Conservation (phyloP, 2,113 vertebrate species). For the Marmota flaviventris region DNA sequence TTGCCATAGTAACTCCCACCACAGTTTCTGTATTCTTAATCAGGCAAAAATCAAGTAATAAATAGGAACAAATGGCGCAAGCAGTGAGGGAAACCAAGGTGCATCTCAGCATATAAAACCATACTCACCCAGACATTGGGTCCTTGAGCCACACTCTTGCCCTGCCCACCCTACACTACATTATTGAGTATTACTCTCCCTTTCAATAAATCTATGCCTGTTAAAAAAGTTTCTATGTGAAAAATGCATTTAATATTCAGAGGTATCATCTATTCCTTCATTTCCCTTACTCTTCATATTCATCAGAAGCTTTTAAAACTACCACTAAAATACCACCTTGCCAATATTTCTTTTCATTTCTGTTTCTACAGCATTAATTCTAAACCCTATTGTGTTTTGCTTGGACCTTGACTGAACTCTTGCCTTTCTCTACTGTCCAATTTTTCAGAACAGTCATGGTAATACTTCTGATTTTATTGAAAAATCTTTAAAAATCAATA, state of each 20-base stretch:
- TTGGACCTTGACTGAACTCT: conserved; percentile 29
- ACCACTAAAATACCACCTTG: neutral
- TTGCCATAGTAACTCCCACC: no score
- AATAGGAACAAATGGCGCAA: no score
- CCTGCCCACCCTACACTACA: no score
- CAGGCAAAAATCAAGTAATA: no score
- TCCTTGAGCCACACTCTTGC: no score
- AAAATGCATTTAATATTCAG: conserved; percentile 32
- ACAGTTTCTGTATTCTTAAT: no score
- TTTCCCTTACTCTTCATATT: neutral
- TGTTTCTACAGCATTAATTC: neutral
- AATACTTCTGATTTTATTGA: conserved; percentile 54
- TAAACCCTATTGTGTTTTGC: neutral
- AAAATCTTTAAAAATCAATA: conserved; percentile 50
- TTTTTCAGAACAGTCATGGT: neutral
- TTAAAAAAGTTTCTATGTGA: neutral
- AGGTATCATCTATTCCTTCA: neutral
- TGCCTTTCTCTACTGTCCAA: neutral
- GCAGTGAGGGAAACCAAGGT: no score
- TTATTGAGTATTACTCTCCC: no score
- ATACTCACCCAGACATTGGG: no score
- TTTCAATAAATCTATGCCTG: no score
- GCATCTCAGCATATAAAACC: no score
- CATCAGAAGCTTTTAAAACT: conserved; percentile 15
- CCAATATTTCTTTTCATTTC: conserved; percentile 26